Conservation (phyloP, 2,113 vertebrate species). For the Bubo bubo region DNA sequence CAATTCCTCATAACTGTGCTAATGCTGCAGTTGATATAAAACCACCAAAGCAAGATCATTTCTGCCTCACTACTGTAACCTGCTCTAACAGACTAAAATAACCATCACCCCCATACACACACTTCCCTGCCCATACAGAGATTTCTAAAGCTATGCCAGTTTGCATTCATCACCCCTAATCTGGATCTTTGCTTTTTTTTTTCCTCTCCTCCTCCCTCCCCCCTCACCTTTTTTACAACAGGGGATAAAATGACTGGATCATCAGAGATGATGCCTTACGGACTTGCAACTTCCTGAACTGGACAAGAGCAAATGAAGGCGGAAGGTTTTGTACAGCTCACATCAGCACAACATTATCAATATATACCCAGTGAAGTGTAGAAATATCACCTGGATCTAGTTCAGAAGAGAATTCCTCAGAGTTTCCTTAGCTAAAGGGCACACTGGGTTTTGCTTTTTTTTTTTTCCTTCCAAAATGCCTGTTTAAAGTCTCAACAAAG, state of each 20-base stretch:
- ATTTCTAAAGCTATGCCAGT: background rate
- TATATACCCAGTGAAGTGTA: background rate
- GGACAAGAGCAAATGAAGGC: background rate
- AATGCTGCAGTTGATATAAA: background rate
- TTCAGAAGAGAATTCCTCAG: background rate
- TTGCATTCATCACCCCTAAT: background rate
- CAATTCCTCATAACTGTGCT: background rate
- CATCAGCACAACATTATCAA: background rate
- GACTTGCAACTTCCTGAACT: background rate
- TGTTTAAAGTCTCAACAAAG: background rate
- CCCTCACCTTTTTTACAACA: background rate
- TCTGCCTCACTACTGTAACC: background rate
- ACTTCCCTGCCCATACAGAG: background rate
- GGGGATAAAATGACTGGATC: background rate
- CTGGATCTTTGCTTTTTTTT: background rate
- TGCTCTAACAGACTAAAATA: background rate
- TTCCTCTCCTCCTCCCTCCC: fast-evolving
- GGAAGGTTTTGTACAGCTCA: background rate
- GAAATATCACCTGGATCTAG: background rate
- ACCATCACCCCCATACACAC: background rate
- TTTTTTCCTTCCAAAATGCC: background rate
- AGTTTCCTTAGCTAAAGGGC: background rate
- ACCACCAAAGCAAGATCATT: background rate
- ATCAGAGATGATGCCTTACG: background rate
- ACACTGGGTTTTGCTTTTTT: background rate